These are phyloP conservation scores for Agonopterix heracliana DNA, from an alignment of 2,888 invertebrate genomes.

Conservation along the genomic window DNA sequence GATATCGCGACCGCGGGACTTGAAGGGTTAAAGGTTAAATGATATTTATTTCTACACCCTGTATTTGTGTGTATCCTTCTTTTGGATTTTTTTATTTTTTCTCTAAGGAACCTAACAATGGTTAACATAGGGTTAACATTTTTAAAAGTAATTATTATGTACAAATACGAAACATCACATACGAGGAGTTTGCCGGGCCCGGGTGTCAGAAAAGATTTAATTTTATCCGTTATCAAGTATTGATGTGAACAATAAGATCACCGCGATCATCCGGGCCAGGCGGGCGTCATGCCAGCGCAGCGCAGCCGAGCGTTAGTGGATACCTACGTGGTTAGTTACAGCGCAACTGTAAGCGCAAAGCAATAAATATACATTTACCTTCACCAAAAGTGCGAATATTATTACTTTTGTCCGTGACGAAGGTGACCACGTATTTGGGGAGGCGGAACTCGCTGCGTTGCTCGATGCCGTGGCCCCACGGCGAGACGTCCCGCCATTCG, in stretches of 20 bases:
- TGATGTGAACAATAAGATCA: background rate
- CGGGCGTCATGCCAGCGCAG: conserved; percentile 27
- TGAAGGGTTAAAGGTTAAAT: too few relatives aligned
- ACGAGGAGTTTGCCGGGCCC: too few relatives aligned
- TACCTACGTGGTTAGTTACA: conserved; percentile 47
- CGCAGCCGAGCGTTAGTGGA: conserved; percentile 43
- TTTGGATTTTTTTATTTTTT: too few relatives aligned
- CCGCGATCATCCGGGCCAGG: conserved; percentile 3
- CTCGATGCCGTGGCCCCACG: conserved; percentile 69
- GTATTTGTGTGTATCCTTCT: too few relatives aligned
- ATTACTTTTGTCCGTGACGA: conserved; percentile 77
- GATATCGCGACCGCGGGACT: too few relatives aligned
- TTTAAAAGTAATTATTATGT: background rate
- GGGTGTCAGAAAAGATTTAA: too few relatives aligned
- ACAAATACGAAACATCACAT: background rate
- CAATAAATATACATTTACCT: conserved; percentile 76
- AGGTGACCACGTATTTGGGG: conserved; percentile 79
- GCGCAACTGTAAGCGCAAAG: conserved; percentile 69
- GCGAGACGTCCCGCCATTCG: conserved; percentile 76
- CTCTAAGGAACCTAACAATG: too few relatives aligned
- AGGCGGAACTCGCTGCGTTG: conserved; percentile 76
- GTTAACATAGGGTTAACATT: background rate
- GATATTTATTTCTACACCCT: too few relatives aligned
- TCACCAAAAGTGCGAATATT: conserved; percentile 79
- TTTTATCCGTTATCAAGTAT: too few relatives aligned